Evolutionary conservation across 2,888 invertebrate genomes (phyloP), one percentile per base, ranked within the genome.

Genomic region (Entomobrya multifasciata): DNA sequence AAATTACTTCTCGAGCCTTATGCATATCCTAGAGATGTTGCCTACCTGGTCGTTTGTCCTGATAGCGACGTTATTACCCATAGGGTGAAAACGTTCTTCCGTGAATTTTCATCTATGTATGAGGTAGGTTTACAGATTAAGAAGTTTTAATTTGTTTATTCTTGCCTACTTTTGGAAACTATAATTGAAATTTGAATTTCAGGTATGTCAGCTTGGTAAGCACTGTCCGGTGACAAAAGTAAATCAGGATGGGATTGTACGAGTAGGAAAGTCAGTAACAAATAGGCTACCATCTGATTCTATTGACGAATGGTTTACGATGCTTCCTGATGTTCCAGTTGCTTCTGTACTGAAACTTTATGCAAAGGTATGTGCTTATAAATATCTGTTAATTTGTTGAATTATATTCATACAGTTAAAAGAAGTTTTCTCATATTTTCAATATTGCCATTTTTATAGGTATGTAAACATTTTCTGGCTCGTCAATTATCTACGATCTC

Each of bases 1-100:
- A 96, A 97, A 92, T 94, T 99, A n/a, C 93, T 97, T n/a, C 93
- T 99, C 13, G 99, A 99, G 92, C 99, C 99, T 0, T 98, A 98
- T 92, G 96, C 98, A n/a, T 97, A 97, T 92, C 95, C 97, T 5
- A 94, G 99, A 44, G 99, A 99, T 92, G 95, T 99, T 0, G 97
- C 97, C 27, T 99, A 99, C 92, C 95, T 99, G 52, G 97, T 99
- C 8, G 95, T 99, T 0, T 96, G 98, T 44, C 98, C 99, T 0
- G 99, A 99, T 92, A 96, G 96, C 92, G 97, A 97, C 83, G 95
- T 95, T 89, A 94, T 98, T 49, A 93, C 96, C 72, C 95, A 95
- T 57, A 95, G 96, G 91, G 95, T 97, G 3, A 95, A 95, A 90
- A 95, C 95, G 8, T 99, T 97, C 94, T 98, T 99, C 94, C 95